Evolutionary conservation across 2,797 vertebrate genomes (phyloP).

Genomic region (Enteromius unitaeniatus): DNA sequence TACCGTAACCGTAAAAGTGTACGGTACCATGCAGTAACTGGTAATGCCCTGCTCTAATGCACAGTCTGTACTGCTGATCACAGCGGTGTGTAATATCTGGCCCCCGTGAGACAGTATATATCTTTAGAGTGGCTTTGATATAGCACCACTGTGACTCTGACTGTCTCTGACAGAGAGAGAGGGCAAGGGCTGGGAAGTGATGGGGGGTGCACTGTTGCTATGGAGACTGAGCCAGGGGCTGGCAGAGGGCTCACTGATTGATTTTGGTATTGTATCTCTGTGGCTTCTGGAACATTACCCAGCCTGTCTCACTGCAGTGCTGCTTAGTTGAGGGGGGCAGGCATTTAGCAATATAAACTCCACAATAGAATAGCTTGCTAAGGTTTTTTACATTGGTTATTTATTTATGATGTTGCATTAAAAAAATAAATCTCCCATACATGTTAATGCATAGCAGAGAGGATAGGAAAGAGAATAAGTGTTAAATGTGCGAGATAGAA

Average conservation of each 20-base stretch:
- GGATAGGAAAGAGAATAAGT: neutral
- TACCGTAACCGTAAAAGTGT: neutral
- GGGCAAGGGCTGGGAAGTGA: slow-evolving; percentile 5
- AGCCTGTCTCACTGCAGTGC: slow-evolving; percentile 43
- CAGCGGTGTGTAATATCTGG: slow-evolving; percentile 16
- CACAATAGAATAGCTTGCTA: neutral
- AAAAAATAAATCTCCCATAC: neutral
- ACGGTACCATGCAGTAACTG: neutral
- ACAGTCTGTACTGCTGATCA: slow-evolving; percentile 19
- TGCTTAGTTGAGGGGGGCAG: neutral
- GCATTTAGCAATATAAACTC: neutral
- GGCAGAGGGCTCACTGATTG: slow-evolving; percentile 50
- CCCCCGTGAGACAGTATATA: slow-evolving; percentile 11
- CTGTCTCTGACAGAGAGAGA: slow-evolving; percentile 8
- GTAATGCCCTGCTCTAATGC: slow-evolving; percentile 4
- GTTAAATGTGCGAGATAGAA: slow-evolving; percentile 25
- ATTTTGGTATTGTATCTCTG: slow-evolving; percentile 53
- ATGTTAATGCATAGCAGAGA: slow-evolving; percentile 14
- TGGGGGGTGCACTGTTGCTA: slow-evolving; percentile 54
- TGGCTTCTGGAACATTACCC: slow-evolving; percentile 49
- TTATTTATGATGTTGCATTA: neutral
- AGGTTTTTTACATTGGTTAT: neutral
- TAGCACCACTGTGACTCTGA: slow-evolving; percentile 34
- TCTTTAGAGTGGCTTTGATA: slow-evolving; percentile 40
- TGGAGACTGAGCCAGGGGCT: slow-evolving; percentile 51